A percentile compares a stretch with the other conserved stretches of the same genome.
Conservation (phyloP, 2,888 invertebrate species). For the Alviniconcha strummeri region DNA sequence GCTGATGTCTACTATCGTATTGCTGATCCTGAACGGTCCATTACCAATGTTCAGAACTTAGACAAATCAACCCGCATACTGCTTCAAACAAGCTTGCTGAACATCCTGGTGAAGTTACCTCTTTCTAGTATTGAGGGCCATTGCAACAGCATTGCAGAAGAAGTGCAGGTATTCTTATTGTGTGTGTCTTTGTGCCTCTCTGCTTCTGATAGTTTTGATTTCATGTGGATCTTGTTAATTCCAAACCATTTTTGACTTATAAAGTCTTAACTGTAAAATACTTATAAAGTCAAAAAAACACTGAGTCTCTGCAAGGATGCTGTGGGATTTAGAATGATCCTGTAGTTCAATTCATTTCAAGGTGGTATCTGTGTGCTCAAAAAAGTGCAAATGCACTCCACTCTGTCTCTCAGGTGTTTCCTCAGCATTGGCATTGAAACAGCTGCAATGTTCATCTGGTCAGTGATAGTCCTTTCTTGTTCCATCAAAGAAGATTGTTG, state of each 20-base stretch:
- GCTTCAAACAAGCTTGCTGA: conserved; percentile 71
- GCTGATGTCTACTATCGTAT: conserved; percentile 74
- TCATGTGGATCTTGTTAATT: background rate
- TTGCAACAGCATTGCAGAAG: conserved; percentile 49
- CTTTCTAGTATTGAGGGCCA: conserved; percentile 63
- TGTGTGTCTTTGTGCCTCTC: background rate
- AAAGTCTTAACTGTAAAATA: too few relatives aligned
- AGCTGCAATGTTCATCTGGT: too few relatives aligned
- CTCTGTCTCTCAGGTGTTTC: too few relatives aligned
- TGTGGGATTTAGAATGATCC: too few relatives aligned
- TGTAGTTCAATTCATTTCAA: too few relatives aligned
- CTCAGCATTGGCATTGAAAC: too few relatives aligned
- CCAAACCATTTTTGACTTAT: background rate
- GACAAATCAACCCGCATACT: conserved; percentile 71
- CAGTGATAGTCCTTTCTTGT: too few relatives aligned
- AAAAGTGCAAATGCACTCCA: too few relatives aligned
- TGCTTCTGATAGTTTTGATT: background rate
- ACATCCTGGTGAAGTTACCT: conserved; percentile 67
- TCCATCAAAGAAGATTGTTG: too few relatives aligned
- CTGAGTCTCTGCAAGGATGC: too few relatives aligned
- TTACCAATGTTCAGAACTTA: conserved; percentile 72
- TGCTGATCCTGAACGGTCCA: conserved; percentile 70
- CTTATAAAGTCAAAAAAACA: too few relatives aligned
- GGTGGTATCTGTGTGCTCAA: too few relatives aligned
- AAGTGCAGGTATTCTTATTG: conserved; percentile 55